Conservation (phyloP, 2,113 vertebrate genomes). For the Mellivora capensis region DNA sequence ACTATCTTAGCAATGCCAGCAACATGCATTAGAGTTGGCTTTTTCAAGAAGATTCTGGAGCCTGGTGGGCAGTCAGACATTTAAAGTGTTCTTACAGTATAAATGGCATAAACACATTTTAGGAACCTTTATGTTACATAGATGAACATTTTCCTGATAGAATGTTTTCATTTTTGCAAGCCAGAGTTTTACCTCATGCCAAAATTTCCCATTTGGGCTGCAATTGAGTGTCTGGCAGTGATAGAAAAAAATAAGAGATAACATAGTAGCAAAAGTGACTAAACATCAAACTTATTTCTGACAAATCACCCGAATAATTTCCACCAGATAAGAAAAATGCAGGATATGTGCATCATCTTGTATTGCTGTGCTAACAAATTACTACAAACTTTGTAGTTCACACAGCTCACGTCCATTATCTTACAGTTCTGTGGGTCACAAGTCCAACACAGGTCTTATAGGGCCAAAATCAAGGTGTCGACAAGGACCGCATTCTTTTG, state of each 20-base stretch:
- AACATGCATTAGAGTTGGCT: background rate
- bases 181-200: background rate
- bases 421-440: background rate
- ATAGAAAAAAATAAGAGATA: background rate
- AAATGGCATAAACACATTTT: background rate
- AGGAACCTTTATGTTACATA: background rate
- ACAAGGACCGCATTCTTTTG: background rate
- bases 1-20: background rate
- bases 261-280: background rate
- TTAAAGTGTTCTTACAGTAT: background rate
- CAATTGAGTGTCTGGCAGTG: background rate
- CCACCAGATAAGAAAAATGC: background rate
- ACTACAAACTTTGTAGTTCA: background rate
- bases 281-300: background rate
- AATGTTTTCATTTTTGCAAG: constrained; percentile 1
- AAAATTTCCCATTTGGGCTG: background rate
- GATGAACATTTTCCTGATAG: background rate
- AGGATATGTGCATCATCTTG: background rate
- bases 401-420: background rate
- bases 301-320: background rate
- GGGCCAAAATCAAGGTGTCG: background rate
- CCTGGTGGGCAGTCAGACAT: too few relatives aligned
- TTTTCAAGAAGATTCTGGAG: background rate
- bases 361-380: background rate
- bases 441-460: background rate